phyloP scores from a whole-genome alignment of 2,797 vertebrate species.

The Numenius phaeopus region DNA sequence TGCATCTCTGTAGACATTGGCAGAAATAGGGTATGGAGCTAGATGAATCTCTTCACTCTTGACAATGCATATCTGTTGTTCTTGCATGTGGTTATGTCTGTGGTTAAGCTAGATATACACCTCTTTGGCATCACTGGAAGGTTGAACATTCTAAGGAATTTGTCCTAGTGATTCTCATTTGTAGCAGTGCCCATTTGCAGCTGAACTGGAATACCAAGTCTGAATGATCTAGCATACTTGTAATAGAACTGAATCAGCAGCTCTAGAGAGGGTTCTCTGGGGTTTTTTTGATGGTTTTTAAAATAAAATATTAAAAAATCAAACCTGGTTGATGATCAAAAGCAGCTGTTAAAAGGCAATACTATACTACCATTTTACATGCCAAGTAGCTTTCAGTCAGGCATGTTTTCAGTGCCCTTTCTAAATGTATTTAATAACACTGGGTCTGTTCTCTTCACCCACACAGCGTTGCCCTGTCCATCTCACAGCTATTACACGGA shows the following conservation, averaged over 20 bases:
- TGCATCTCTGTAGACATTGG: neutral
- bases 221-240: neutral
- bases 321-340: neutral
- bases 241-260: neutral
- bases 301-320: neutral
- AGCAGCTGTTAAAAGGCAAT: neutral
- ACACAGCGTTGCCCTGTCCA: conserved; percentile 81
- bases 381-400: neutral
- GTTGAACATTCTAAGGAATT: neutral
- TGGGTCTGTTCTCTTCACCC: neutral
- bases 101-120: neutral
- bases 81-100: neutral
- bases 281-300: neutral
- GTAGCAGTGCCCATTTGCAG: neutral
- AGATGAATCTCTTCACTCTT: neutral
- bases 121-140: neutral
- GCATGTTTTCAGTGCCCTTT: neutral
- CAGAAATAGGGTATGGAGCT: neutral
- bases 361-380: neutral
- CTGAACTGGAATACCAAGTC: neutral
- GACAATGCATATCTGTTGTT: neutral
- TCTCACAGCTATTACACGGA: conserved; percentile 81
- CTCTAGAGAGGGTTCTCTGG: neutral
- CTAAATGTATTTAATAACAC: neutral
- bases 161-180: neutral